A percentile compares a stretch with the other conserved stretches of the same genome.
Conservation (phyloP, 2,113 vertebrate genomes). For the Perca flavescens region DNA sequence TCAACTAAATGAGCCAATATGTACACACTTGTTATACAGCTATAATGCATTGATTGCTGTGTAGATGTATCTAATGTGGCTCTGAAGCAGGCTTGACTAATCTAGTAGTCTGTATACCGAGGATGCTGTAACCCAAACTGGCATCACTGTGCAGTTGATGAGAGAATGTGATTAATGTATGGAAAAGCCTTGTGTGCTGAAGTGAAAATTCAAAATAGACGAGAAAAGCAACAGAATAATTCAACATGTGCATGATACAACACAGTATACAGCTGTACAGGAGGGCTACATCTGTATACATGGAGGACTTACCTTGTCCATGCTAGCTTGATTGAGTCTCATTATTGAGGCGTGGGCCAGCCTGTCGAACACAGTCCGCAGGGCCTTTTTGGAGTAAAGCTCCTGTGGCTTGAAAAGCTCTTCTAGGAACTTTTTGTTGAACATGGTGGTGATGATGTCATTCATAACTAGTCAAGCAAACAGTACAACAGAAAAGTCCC, state of each 20-base stretch:
- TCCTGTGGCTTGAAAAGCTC: conserved; percentile 98
- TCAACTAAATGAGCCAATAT: neutral
- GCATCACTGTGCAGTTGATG: neutral
- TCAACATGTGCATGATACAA: neutral
- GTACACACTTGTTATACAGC: neutral
- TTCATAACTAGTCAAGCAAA: conserved; percentile 91
- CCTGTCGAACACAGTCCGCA: conserved; percentile 94
- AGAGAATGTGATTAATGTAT: neutral
- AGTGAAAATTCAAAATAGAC: neutral
- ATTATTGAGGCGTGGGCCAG: conserved; percentile 98
- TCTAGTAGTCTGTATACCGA: neutral
- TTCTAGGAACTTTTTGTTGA: conserved; percentile 96
- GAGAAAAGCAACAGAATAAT: neutral
- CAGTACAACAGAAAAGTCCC: conserved; percentile 45
- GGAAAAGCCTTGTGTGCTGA: neutral
- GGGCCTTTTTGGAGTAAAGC: conserved; percentile 96
- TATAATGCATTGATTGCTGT: neutral
- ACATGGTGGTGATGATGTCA: conserved; percentile 98
- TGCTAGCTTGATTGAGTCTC: conserved; percentile 98
- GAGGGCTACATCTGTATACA: neutral
- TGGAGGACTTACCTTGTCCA: conserved; percentile 91
- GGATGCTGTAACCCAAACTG: neutral
- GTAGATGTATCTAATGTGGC: neutral
- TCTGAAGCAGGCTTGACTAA: neutral
- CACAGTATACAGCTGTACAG: neutral